Percentiles rank a stretch among this genome's conserved stretches.
Evolutionary conservation across 1,140 invertebrate genomes (phyloP).

Genomic region (Cecropterus lyciades): DNA sequence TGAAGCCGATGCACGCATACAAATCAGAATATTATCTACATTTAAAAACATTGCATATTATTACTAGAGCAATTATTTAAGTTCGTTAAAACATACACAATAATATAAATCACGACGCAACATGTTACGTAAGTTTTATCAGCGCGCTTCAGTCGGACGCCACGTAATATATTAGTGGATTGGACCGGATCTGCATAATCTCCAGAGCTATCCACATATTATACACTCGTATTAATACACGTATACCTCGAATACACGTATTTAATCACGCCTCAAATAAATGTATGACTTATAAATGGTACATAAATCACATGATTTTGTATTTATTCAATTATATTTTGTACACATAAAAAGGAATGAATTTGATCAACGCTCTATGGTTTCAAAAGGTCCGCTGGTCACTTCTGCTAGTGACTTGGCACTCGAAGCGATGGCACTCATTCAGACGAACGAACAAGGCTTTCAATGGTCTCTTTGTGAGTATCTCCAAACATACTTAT

Average conservation of each 20-base stretch:
- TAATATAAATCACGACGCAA: conserved; percentile 22
- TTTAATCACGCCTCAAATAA: background rate
- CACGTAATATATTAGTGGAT: conserved; percentile 36
- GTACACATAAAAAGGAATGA: background rate
- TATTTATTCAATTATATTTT: no score
- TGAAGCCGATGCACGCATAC: no score
- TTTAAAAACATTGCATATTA: no score
- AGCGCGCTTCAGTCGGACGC: conserved; percentile 30
- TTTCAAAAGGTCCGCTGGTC: background rate
- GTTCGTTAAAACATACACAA: conserved; percentile 3
- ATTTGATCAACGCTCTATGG: background rate
- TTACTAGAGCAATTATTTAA: conserved; percentile 30
- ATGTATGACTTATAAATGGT: no score
- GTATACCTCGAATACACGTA: background rate
- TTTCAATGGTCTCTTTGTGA: background rate
- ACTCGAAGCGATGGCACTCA: background rate
- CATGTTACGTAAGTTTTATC: conserved; percentile 35
- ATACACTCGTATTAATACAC: conserved; percentile 2
- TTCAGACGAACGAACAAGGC: background rate
- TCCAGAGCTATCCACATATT: conserved; percentile 21
- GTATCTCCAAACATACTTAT: background rate
- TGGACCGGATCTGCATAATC: conserved; percentile 39
- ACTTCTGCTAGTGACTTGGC: background rate
- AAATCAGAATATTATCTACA: no score
- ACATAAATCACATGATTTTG: no score